A percentile compares a stretch with the other conserved stretches of the same genome.
Conservation (phyloP, 2,888 invertebrate species). For the Pemphredon lugubris region DNA sequence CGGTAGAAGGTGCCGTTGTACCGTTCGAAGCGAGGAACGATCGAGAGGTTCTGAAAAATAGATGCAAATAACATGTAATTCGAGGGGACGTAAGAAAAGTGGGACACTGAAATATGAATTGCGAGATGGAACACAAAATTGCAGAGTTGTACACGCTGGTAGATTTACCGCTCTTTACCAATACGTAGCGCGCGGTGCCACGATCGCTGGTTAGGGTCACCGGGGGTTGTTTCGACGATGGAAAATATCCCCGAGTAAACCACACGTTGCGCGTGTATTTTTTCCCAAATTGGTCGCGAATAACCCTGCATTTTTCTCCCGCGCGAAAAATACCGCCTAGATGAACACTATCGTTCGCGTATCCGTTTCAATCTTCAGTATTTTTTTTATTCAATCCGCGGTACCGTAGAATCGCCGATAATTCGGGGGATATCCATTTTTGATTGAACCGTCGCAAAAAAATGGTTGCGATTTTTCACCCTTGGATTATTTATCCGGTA, state of each 20-base stretch:
- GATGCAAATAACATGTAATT: too few species aligned
- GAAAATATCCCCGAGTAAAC: conserved; percentile 42
- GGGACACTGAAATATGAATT: too few species aligned
- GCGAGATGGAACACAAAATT: conserved; percentile 37
- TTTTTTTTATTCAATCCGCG: conserved; percentile 14
- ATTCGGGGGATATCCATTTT: conserved; percentile 28
- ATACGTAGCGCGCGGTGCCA: conserved; percentile 33
- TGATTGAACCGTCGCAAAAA: neutral
- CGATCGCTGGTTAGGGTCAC: conserved; percentile 55
- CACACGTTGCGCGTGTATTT: conserved; percentile 43
- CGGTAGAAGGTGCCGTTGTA: too few species aligned
- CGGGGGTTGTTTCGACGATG: conserved; percentile 57
- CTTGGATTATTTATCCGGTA: neutral
- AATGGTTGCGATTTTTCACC: neutral
- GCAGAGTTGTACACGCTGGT: conserved; percentile 20
- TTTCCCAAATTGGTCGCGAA: conserved; percentile 54
- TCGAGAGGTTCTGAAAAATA: too few species aligned
- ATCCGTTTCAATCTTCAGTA: conserved; percentile 10
- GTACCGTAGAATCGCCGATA: conserved; percentile 34
- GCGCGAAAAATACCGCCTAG: conserved; percentile 43
- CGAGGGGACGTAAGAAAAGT: too few species aligned
- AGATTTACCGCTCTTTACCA: conserved; percentile 37
- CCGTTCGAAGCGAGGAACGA: too few species aligned
- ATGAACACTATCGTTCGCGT: conserved; percentile 37
- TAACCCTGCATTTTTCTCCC: conserved; percentile 55